phyloP scores from a whole-genome alignment of 1,140 invertebrate species.

The Apis florea region DNA sequence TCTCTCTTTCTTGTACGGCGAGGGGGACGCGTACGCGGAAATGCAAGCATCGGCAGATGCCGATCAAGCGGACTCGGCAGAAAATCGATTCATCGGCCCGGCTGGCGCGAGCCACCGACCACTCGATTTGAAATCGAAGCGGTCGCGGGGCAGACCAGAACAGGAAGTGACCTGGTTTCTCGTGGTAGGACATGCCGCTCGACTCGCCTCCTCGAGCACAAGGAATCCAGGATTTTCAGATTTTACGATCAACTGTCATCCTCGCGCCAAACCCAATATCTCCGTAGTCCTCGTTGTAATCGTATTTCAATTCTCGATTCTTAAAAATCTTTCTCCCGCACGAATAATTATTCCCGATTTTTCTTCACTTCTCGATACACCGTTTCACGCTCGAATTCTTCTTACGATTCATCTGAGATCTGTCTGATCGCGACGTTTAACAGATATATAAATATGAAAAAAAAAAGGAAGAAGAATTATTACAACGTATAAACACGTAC shows the following conservation, averaged over 20 bases:
- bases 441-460: too few relatives aligned
- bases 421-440: too few relatives aligned
- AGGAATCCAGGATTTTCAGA: neutral
- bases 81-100: slow-evolving; percentile 53
- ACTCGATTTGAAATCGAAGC: slow-evolving; percentile 58
- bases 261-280: too few relatives aligned
- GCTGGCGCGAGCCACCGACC: neutral
- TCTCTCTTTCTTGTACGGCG: neutral
- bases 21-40: slow-evolving; percentile 57
- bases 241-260: neutral
- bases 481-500: too few relatives aligned
- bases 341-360: too few relatives aligned
- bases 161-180: slow-evolving; percentile 65
- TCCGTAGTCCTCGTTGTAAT: neutral
- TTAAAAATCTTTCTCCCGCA: too few relatives aligned
- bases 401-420: too few relatives aligned
- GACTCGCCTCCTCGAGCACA: too few relatives aligned
- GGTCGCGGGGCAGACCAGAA: slow-evolving; percentile 38
- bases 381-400: too few relatives aligned
- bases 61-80: slow-evolving; percentile 52
- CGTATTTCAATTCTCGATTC: neutral
- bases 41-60: slow-evolving; percentile 58
- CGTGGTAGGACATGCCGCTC: slow-evolving; percentile 11
- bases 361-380: too few relatives aligned
- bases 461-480: too few relatives aligned